Evolutionary conservation across 2,113 vertebrate genomes (phyloP), one percentile per base, ranked within the genome.

Genomic region (Archocentrus centrarchus): DNA sequence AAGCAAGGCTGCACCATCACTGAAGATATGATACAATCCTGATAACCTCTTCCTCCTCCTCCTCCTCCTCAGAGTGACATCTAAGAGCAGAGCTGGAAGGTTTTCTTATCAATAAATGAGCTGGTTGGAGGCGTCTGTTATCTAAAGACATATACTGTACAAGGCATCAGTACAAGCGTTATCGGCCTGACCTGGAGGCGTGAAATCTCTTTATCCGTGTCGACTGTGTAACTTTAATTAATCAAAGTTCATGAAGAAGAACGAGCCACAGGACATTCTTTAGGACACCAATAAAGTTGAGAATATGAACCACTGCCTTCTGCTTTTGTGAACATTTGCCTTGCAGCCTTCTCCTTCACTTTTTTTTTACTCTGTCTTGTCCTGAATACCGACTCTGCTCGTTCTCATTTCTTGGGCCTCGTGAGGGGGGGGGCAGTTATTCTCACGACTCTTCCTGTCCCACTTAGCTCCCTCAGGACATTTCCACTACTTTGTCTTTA

Each of bases 391-490:
- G 1, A 20, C 80, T 80, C 82, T 58, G 5, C 53, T 63, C 60
- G 92, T 62, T 89, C 93, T 64, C 82, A 41, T 89, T 88, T 86
- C 70, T 75, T 60, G 3, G 14, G 73, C 77, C 90, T 90, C 75
- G 1, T 27, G 82, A 13, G 53, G 7, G 17, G 53, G 7, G 53
- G 47, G 27, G n/a, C 7, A 15, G 11, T 70, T 88, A 88, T 81
- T 91, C 91, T 92, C 83, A 13, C 27, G 20, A 79, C 89, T 77
- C 88, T 77, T 75, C 89, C 84, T 91, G 95, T 78, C 92, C 95
- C 86, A 94, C 81, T 93, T 94, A 84, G 62, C 32, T 53, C 73
- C 84, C 83, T 30, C 70, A 5, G 30, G 78, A 83, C 47, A 35
- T 4, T 50, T 70, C 60, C 58, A 30, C 11, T 64, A 63, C 73